Conservation (phyloP, 2,797 vertebrate genomes). For the Alectoris magna region DNA sequence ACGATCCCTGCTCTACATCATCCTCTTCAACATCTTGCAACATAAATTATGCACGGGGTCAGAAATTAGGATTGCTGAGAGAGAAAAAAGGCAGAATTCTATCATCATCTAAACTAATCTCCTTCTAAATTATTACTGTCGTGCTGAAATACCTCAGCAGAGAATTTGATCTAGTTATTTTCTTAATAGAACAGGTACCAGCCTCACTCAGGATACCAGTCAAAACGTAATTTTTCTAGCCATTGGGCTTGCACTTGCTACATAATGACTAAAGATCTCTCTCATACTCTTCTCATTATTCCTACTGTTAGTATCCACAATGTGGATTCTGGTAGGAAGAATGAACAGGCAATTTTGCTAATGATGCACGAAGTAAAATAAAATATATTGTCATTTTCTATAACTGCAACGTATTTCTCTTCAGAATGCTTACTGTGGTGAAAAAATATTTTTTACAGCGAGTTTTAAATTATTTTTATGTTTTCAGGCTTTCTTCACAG, state of each 20-base stretch:
- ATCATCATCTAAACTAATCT: background rate
- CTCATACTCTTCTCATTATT: background rate
- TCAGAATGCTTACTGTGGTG: background rate
- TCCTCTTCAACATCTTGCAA: background rate
- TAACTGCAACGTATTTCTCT: background rate
- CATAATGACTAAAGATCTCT: background rate
- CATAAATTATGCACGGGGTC: background rate
- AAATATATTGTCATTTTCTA: background rate
- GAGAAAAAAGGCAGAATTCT: background rate
- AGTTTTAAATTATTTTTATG: conserved; percentile 8
- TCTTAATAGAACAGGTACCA: background rate
- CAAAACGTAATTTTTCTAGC: background rate
- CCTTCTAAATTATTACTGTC: background rate
- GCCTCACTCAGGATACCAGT: background rate
- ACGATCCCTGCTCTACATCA: background rate
- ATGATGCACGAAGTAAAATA: conserved; percentile 6
- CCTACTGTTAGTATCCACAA: background rate
- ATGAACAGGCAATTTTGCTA: background rate
- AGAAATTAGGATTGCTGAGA: conserved; percentile 18
- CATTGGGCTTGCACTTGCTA: background rate
- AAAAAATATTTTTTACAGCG: background rate
- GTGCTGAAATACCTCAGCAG: background rate
- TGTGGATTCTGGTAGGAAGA: background rate
- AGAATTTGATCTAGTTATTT: background rate
- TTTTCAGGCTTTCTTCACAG: background rate